phyloP scores from a whole-genome alignment of 2,113 vertebrate species.

The Zosterops hypoxanthus region DNA sequence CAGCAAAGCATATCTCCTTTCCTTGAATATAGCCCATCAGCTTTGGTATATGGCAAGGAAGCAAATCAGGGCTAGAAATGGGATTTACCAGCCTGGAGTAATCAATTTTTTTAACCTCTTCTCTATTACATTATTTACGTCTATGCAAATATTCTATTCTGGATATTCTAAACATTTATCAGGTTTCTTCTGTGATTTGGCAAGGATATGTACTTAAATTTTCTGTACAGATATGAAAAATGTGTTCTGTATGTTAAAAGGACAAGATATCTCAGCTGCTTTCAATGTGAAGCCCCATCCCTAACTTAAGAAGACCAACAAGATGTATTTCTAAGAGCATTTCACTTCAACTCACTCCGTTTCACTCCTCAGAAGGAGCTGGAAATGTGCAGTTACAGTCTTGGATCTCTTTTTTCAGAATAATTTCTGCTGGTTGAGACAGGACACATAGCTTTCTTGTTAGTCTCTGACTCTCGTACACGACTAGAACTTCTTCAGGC shows the following conservation, averaged over 20 bases:
- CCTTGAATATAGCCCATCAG: neutral
- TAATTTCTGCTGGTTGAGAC: neutral
- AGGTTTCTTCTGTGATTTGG: neutral
- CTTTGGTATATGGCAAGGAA: neutral
- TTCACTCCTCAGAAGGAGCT: neutral
- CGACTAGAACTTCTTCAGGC: neutral
- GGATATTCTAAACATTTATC: neutral
- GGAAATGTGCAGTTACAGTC: neutral
- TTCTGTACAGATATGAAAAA: neutral
- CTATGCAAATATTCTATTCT: neutral
- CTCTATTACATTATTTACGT: neutral
- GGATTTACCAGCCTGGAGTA: neutral
- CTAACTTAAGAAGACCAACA: neutral
- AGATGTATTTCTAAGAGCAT: neutral
- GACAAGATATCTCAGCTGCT: neutral
- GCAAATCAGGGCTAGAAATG: neutral
- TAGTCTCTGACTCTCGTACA: neutral
- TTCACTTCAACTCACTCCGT: neutral
- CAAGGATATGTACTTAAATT: neutral
- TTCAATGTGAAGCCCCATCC: neutral
- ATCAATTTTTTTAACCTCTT: neutral
- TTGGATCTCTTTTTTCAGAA: neutral
- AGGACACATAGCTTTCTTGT: neutral
- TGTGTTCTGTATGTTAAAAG: neutral
- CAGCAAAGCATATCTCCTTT: neutral